Base-by-base conservation (phyloP, 2,888 invertebrate genomes). In the Rutpela maculata region DNA sequence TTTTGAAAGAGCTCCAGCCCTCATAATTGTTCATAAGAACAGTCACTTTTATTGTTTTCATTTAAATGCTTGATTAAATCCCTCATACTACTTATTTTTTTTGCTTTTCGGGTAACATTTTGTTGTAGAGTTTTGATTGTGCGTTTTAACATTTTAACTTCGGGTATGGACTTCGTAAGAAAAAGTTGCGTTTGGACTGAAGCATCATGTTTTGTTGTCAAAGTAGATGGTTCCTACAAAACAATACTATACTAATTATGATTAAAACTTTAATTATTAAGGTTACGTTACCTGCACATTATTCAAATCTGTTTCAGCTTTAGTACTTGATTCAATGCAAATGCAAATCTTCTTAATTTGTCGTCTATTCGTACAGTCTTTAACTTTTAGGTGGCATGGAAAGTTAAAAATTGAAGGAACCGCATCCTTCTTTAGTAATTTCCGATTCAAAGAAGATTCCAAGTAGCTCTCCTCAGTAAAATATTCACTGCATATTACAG, bases 401-500 rank as follows among this genome's bases (percentile, higher is more conserved):
- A 69, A 69, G 31, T 69, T 56, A 31, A 69, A 69, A 57, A 69
- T 69, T 6, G 57, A 57, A 19, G 69, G 69, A 9, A 69, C 56
- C 1, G 69, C 69, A 69, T 69, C 69, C n/a, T 57, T 57, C 38
- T 69, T 57, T n/a, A 69, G 35, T 17, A 69, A 57, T 18, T 69
- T 69, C 35, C 35, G 56, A 35, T 67, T 67, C 55, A 50, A 43
- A 50, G 55, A 67, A 50, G 17, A 17, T 50, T 50, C 67, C 50
- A 50, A 19, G 18, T 67, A 67, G 19, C 43, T 67, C 19, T 43
- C 67, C 26, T 67, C 67, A 38, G 67, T 67, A 67, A 67, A 67
- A 67, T 67, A 55, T 11, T 67, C 67, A 67, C 67, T 67, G 19
- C 67, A 67, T 67, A 67, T 43, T 12, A 67, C 67, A 67, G 67